phyloP scores from a whole-genome alignment of 2,888 invertebrate species.

The Meandrusa payeni region DNA sequence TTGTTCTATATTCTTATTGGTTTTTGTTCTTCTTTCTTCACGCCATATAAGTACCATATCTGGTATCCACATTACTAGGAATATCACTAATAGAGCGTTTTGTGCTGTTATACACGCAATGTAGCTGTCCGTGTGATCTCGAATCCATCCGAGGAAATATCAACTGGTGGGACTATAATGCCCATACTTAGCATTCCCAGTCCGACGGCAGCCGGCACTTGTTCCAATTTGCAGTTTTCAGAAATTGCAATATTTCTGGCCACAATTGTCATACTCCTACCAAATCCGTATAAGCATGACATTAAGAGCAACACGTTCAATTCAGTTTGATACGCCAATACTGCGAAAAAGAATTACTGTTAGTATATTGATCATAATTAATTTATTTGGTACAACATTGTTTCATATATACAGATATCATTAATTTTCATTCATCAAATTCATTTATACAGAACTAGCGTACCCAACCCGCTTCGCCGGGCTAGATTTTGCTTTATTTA shows the following conservation, averaged over 20 bases:
- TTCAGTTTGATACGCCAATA: slow-evolving; percentile 82
- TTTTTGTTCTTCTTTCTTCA: slow-evolving; percentile 49
- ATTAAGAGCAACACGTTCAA: slow-evolving; percentile 73
- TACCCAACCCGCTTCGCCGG: no score
- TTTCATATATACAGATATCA: no score
- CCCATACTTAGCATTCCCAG: slow-evolving; percentile 88
- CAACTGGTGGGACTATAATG: slow-evolving; percentile 83
- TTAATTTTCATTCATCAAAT: no score
- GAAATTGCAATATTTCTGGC: slow-evolving; percentile 86
- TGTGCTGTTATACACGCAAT: slow-evolving; percentile 83
- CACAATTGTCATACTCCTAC: slow-evolving; percentile 87
- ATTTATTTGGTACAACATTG: no score
- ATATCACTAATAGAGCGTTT: slow-evolving; percentile 74
- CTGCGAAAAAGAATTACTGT: slow-evolving; percentile 59
- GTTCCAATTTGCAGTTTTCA: slow-evolving; percentile 78
- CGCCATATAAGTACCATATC: slow-evolving; percentile 72
- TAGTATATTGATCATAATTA: no score
- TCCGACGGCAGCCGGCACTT: slow-evolving; percentile 86
- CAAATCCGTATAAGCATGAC: slow-evolving; percentile 84
- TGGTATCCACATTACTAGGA: slow-evolving; percentile 80
- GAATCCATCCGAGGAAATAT: slow-evolving; percentile 83
- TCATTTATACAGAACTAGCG: no score
- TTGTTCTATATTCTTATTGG: slow-evolving; percentile 40
- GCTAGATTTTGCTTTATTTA: no score
- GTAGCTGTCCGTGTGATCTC: slow-evolving; percentile 84